phyloP scores from a whole-genome alignment of 2,888 invertebrate genomes.

The Phaonia tiefii region DNA sequence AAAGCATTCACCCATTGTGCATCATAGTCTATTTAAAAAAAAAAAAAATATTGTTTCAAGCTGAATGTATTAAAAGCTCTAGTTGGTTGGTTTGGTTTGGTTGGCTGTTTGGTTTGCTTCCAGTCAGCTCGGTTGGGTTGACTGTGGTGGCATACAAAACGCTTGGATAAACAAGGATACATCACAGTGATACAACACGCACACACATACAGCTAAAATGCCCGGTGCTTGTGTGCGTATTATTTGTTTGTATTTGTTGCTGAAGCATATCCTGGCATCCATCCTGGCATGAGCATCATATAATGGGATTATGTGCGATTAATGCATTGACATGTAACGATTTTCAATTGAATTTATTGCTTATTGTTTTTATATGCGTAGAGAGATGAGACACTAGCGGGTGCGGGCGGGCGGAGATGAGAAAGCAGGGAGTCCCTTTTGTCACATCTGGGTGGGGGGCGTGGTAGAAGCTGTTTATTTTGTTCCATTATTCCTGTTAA shows the following conservation, averaged over 20 bases:
- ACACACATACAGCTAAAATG: too few relatives aligned
- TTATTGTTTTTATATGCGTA: constrained; percentile 74
- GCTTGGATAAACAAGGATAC: constrained; percentile 65
- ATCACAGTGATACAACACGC: constrained; percentile 38
- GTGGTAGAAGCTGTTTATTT: constrained; percentile 26
- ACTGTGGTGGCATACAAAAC: constrained; percentile 60
- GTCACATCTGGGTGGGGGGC: not conserved
- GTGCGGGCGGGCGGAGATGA: constrained; percentile 3
- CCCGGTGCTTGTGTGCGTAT: constrained; percentile 6
- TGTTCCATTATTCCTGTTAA: constrained; percentile 3
- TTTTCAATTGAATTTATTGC: constrained; percentile 81
- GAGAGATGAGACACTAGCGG: constrained; percentile 17
- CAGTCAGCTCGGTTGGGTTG: constrained; percentile 9
- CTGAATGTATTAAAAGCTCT: constrained; percentile 65
- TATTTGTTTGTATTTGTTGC: constrained; percentile 41
- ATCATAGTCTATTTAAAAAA: constrained; percentile 60
- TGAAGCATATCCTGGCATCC: constrained; percentile 72
- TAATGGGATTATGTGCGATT: constrained; percentile 81
- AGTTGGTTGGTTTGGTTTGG: constrained; percentile 49
- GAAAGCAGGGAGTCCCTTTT: too few relatives aligned
- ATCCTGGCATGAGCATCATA: constrained; percentile 70
- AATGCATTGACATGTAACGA: constrained; percentile 81
- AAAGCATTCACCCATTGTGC: too few relatives aligned
- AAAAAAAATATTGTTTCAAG: constrained; percentile 70
- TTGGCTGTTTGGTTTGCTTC: not conserved